Conservation (phyloP, 2,113 vertebrate species). For the Aspiorhynchus laticeps region DNA sequence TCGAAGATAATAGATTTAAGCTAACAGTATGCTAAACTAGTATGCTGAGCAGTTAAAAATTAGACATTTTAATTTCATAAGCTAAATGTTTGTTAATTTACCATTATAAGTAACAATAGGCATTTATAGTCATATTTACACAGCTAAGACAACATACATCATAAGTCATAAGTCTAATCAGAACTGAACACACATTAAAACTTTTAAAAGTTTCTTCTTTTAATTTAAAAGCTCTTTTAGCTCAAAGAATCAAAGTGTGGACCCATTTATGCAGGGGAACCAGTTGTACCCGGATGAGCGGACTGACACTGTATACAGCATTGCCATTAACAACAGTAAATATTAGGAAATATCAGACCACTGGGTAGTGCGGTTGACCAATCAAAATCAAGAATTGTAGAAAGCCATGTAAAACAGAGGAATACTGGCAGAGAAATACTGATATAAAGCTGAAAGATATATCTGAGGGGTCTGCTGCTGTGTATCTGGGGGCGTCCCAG, state of each 20-base stretch:
- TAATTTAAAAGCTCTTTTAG: not conserved
- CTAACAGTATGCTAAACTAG: not conserved
- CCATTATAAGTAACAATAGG: not conserved
- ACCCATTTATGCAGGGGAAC: not conserved
- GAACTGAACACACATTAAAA: not conserved
- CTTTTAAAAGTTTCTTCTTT: too few relatives aligned
- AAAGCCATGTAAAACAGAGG: not conserved
- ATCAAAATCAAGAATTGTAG: not conserved
- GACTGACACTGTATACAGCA: not conserved
- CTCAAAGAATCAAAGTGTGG: not conserved
- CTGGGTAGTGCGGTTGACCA: not conserved
- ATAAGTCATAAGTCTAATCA: not conserved
- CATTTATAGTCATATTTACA: not conserved
- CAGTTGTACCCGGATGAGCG: not conserved
- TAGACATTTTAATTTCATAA: too few relatives aligned
- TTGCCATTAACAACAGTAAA: not conserved
- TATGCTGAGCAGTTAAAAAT: not conserved
- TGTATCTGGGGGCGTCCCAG: slow-evolving; percentile 22
- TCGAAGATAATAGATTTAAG: not conserved
- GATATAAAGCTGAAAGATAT: slow-evolving; percentile 18
- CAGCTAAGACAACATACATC: not conserved
- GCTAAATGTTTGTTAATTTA: not conserved
- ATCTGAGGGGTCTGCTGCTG: slow-evolving; percentile 12
- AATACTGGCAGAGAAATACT: not conserved
- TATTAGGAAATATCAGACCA: not conserved